Base-by-base conservation (phyloP, 2,888 invertebrate genomes). In the Lacanobia oleracea region DNA sequence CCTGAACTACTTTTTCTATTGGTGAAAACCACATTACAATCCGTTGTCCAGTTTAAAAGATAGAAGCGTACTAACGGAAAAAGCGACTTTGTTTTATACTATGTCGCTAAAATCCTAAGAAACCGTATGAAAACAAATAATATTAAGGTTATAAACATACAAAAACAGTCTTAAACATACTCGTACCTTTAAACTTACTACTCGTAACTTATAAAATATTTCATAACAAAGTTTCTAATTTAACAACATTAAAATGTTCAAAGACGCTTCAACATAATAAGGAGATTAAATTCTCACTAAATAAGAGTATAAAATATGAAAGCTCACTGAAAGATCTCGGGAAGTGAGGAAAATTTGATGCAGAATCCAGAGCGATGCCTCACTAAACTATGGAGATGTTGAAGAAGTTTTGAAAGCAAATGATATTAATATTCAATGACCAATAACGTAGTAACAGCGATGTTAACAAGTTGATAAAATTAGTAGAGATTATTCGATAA, bases 231-330 rank as follows among this genome's bases (percentile, higher is more conserved):
- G 3, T 75, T 75, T 45, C 3, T 27, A 33, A 54, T 43, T 64
- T 51, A 21, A 12, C n/a, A n/a, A 33, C 16, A 37, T 43, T 16
- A 66, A 45, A 45, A 59, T 18, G 0, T 40, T 76, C 8, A 67
- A 68, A 54, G 45, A 61, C 16, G 14, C 10, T 60, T 4, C 2
- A 56, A 48, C 3, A 60, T 33, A 50, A 60, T 48, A 60, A 8
- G 18, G 16, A 60, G 48, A 77, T 77, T 61, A 27, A 43, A 61
- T 61, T 61, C 60, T 61, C 54, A 70, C 54, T 50, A 21, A 60
- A 74, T 54, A 33, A 68, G 2, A 14, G 27, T n/a, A 14, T 43
- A 23, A 27, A 56, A 61, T 45, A 75, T 61, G 43, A 8, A 50
- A 56, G 18, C 18, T 7, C 4, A 14, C 23, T 37, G 7, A 12